Conservation (phyloP, 1,140 invertebrate genomes). For the Paracyclopina nana region DNA sequence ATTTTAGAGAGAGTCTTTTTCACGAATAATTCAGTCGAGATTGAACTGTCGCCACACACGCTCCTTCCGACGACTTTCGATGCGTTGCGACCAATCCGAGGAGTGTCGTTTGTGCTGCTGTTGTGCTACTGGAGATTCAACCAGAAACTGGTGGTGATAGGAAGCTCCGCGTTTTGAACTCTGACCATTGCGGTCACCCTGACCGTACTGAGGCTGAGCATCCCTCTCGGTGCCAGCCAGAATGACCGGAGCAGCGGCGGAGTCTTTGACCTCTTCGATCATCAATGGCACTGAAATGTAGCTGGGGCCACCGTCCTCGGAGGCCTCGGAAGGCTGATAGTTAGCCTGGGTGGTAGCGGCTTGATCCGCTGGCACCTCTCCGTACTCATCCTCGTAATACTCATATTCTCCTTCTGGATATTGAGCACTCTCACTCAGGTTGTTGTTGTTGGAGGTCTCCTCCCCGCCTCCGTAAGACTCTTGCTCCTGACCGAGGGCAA, state of each 20-base stretch:
- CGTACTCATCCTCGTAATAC: neutral
- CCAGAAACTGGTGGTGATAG: neutral
- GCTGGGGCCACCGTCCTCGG: neutral
- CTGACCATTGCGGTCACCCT: too few relatives aligned
- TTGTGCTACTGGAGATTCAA: neutral
- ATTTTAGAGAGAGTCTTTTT: too few relatives aligned
- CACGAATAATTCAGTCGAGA: too few relatives aligned
- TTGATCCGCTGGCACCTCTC: too few relatives aligned
- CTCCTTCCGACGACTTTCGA: neutral
- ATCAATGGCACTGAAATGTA: neutral
- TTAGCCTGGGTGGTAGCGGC: too few relatives aligned
- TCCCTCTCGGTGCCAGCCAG: neutral
- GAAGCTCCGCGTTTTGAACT: neutral
- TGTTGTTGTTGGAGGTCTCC: too few relatives aligned
- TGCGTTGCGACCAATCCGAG: neutral
- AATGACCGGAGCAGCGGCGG: neutral
- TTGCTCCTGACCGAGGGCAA: neutral
- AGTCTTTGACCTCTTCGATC: neutral
- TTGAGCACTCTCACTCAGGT: too few relatives aligned
- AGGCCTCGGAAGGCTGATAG: neutral
- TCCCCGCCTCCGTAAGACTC: neutral
- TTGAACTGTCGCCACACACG: neutral
- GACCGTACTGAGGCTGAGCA: neutral
- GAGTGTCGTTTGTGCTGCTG: neutral
- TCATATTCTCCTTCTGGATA: neutral